Evolutionary conservation across 2,888 invertebrate species (phyloP), one percentile per base, ranked within the genome.

Genomic region (Drosophila anomelani): DNA sequence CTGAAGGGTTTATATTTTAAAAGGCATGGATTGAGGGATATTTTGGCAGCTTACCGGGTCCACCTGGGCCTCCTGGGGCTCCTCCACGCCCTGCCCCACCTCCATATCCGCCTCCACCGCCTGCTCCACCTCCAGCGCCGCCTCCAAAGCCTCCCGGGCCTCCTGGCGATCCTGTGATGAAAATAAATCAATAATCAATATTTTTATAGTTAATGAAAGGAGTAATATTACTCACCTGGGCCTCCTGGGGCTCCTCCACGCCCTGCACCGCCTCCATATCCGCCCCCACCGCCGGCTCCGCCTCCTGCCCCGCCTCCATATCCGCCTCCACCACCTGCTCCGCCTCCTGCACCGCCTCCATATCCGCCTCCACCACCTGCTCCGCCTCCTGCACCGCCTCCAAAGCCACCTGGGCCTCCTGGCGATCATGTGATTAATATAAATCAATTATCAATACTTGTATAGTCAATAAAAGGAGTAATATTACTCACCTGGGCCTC

Each of bases 301-400:
- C 39, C 39, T 17, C 39, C 39, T 1, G 39, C 17, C 10, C 56
- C 8, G 9, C 36, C 38, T 46, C 61, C 56, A 10, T 13, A 20
- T 20, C 20, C 49, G 2, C 58, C 58, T 43, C 17, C 12, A 0
- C 41, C 41, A 10, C 41, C 39, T 17, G 39, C 58, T 15, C 58
- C 58, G 4, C 70, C 55, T 5, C 26, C 26, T 10, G 57, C 62
- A 1, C 72, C 70, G 10, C 44, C 44, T 1, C 75, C 78, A 6
- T 5, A 13, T 9, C 20, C 36, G n/a, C 56, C 8, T 13, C 36
- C 38, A 47, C 29, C 29, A 3, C 70, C 70, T 8, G 44, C 1
- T 17, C 62, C 83, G 80, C 58, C 66, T 20, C 62, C 83, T 79
- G 56, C 66, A 57, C 80, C 69, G 10, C 81, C 88, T 3, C 80